Conservation (phyloP, 37 sponge, comb jelly and placozoan genomes). For the Aphrocallistes beatrix region DNA sequence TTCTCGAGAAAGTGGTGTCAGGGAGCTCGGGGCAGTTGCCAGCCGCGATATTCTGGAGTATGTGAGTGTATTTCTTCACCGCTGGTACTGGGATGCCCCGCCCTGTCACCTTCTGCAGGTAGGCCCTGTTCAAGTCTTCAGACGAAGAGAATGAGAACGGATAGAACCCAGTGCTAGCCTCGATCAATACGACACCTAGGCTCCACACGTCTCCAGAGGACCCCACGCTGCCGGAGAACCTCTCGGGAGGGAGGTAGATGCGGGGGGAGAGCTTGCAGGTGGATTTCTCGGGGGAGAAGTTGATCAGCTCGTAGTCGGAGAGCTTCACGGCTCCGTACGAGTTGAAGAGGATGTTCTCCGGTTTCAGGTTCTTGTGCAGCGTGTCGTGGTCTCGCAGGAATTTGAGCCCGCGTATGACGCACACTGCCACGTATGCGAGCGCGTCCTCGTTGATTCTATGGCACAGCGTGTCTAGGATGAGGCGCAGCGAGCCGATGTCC, state of each 20-base stretch:
- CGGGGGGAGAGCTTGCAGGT: not conserved
- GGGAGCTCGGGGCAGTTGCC: not conserved
- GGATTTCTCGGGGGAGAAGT: not conserved
- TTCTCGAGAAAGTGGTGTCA: not conserved
- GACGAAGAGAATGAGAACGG: not conserved
- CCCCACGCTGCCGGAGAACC: slow-evolving; percentile 2
- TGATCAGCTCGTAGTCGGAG: not conserved
- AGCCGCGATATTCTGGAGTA: not conserved
- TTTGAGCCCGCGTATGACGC: not conserved
- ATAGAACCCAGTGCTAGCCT: not conserved
- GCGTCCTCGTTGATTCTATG: not conserved
- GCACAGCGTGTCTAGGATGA: not conserved
- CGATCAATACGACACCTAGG: not conserved
- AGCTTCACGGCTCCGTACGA: not conserved
- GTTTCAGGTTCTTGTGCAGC: not conserved
- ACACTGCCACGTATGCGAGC: not conserved
- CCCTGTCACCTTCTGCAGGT: not conserved
- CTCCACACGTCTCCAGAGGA: not conserved
- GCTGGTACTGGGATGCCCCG: not conserved
- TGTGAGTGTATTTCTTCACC: not conserved
- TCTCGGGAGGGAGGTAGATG: not conserved
- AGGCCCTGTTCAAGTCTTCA: not conserved
- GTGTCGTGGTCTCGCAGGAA: not conserved
- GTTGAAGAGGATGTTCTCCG: slow-evolving; percentile 4
- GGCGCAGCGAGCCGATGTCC: not conserved